phyloP scores from a whole-genome alignment of 2,113 vertebrate species.

The Etheostoma cragini region DNA sequence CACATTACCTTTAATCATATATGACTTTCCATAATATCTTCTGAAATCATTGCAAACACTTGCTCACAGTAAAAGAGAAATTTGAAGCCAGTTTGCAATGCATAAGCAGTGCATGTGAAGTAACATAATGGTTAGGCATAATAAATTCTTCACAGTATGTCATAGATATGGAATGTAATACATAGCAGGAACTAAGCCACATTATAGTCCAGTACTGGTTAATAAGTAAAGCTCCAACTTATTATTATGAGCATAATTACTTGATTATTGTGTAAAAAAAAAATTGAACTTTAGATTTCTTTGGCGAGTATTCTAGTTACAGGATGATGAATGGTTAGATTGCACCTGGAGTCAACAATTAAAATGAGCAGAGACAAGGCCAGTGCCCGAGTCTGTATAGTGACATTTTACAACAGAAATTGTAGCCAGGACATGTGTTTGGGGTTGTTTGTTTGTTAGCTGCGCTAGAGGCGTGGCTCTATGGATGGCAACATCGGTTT shows the following conservation, averaged over 20 bases:
- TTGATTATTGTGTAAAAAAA: neutral
- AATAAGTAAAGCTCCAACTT: neutral
- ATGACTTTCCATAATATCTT: conserved; percentile 54
- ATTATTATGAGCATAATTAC: neutral
- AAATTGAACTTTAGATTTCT: neutral
- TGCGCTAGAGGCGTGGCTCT: neutral
- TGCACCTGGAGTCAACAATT: neutral
- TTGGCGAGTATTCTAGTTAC: neutral
- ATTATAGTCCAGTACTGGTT: neutral
- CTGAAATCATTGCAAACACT: conserved; percentile 36
- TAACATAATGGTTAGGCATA: conserved; percentile 10
- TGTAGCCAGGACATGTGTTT: neutral
- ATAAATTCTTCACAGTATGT: neutral
- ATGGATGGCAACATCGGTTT: neutral
- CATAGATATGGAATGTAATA: no score
- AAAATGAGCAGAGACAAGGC: neutral
- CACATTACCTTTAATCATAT: conserved; percentile 38
- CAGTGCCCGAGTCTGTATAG: neutral
- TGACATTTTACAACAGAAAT: neutral
- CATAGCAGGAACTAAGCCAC: neutral
- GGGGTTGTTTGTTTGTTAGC: no score
- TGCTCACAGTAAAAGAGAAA: conserved; percentile 51
- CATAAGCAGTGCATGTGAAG: neutral
- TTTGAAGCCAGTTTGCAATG: conserved; percentile 54
- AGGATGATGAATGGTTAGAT: neutral